Base-by-base conservation (phyloP, 1,140 invertebrate genomes). In the Stenopsyche tienmushanensis region DNA sequence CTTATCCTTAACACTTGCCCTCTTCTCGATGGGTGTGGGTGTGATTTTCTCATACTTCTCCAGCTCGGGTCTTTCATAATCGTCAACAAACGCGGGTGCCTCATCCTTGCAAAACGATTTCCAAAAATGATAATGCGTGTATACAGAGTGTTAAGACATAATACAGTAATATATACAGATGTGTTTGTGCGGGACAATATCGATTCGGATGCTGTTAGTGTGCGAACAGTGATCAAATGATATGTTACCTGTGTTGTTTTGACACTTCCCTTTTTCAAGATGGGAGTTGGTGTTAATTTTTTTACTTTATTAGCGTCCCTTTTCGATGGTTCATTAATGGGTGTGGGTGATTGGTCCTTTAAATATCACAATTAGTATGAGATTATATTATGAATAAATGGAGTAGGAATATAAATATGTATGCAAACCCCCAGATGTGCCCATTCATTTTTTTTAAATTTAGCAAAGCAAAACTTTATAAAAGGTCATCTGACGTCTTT, bases 51-150 rank as follows among this genome's bases (percentile, higher is more conserved):
- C 76, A 70, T 78, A 82, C 72, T 75, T 80, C 66, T 82, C 80
- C 62, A 84, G 72, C 50, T 79, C 73, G 2, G 83, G 79, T 29
- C 75, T 75, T 75, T 83, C 76, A 68, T 82, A 83, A 72, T 83
- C 77, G 57, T 80, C 77, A 26, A 78, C 68, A 39, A 76, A 76
- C 60, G 78, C 76, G 69, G 72, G 72, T 62, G 75, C 70, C 53
- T 76, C 71, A 44, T 73, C 74, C 47, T 76, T n/a, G n/a, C n/a
- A n/a, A n/a, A n/a, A n/a, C n/a, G n/a, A n/a, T n/a, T n/a, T n/a
- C n/a, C n/a, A n/a, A n/a, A n/a, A n/a, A n/a, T n/a, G n/a, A n/a
- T n/a, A n/a, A n/a, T n/a, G n/a, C n/a, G n/a, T n/a, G n/a, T n/a
- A n/a, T n/a, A n/a, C n/a, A n/a, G n/a, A n/a, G n/a, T n/a, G n/a